Base-by-base conservation (phyloP, 2,888 invertebrate genomes). In the Oxyteleia sp. region DNA sequence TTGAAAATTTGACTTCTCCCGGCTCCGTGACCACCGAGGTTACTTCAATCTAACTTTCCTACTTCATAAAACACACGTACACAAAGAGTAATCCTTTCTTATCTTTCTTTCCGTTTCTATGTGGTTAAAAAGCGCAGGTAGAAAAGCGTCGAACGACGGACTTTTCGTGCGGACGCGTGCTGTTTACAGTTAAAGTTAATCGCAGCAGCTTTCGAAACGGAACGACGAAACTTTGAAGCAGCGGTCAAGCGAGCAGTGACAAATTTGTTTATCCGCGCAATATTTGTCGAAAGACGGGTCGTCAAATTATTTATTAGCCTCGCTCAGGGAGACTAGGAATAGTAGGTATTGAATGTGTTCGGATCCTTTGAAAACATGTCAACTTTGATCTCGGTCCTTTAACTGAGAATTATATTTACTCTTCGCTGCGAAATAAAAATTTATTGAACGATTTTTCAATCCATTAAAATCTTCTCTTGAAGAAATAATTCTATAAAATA, bases 251-350 rank as follows among this genome's bases (percentile, higher is more conserved):
- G 82, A 85, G 80, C 76, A 86, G 86, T 88, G 88, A 87, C 86
- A 89, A 89, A 89, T 88, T 87, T 89, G 88, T 88, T 88, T 88
- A 84, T 87, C 78, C 59, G 75, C 64, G 79, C 84, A 86, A 88
- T 89, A 87, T 88, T 88, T 86, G 82, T 86, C 71, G 32, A 55
- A 72, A 15, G 43, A 41, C 18, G 64, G 59, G 68, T 66, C 35
- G 53, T 13, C 23, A 13, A 66, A 66, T 49, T 86, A 86, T 87
- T 87, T 86, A 82, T 87, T 87, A 84, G 82, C 72, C 82, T 85
- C 81, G 79, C 51, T 43, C 23, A 49, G 15, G 64, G 49, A 38
- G 53, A 32, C 38, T 23, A 8, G 26, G 61, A 72, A 76, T 64
- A 69, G 18, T 5, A 32, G n/a, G 16, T 53, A 32, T 23, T 23